A percentile compares a stretch with the other conserved stretches of the same genome.
phyloP scores from a whole-genome alignment of 2,797 vertebrate species.

The Anabacerthia variegaticeps region DNA sequence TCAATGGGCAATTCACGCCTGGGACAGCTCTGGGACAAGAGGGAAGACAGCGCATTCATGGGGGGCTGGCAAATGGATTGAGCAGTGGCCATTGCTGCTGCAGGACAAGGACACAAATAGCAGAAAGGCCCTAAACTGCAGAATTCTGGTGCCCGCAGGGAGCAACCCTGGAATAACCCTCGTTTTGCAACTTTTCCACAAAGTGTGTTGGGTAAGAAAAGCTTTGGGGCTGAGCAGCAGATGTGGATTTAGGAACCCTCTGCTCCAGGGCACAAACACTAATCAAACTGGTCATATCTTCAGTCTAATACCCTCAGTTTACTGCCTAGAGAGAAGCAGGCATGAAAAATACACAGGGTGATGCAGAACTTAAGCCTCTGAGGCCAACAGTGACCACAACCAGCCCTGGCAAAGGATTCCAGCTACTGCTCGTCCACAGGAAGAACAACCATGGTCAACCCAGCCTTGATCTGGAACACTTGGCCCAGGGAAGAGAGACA shows the following conservation, averaged over 20 bases:
- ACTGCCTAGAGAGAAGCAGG: background rate
- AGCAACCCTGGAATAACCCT: background rate
- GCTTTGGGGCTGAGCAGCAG: background rate
- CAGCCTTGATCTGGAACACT: background rate
- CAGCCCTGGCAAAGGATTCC: background rate
- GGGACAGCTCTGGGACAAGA: background rate
- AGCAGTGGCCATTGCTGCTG: background rate
- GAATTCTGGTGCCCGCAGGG: background rate
- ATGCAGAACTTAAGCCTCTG: background rate
- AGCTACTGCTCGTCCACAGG: background rate
- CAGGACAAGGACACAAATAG: background rate
- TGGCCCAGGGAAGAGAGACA: background rate
- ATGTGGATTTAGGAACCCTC: background rate
- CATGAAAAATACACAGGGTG: background rate
- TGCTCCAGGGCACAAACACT: background rate
- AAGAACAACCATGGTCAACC: background rate
- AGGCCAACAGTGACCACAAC: background rate
- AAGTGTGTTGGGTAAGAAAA: background rate
- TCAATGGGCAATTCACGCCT: background rate
- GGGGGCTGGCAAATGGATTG: background rate
- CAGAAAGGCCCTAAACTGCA: background rate
- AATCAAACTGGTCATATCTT: background rate
- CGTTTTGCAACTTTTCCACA: background rate
- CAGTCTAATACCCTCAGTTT: background rate
- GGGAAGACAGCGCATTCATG: background rate